A percentile compares a stretch with the other conserved stretches of the same genome.
phyloP scores from a whole-genome alignment of 1,140 invertebrate genomes.

The Choristoneura fumiferana region DNA sequence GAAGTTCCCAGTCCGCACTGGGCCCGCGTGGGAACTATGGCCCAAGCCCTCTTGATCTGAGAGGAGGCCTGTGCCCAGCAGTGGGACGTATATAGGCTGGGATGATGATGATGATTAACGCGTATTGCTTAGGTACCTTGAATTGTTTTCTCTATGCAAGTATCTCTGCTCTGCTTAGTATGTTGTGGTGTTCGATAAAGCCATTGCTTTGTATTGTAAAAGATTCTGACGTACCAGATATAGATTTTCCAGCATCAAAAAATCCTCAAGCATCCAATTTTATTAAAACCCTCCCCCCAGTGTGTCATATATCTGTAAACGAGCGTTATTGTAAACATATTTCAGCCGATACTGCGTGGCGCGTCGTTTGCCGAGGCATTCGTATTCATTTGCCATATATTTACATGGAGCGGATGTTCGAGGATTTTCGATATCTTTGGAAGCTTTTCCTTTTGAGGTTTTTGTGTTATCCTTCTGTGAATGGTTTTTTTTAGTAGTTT shows the following conservation, averaged over 20 bases:
- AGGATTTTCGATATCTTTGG: constrained; percentile 31
- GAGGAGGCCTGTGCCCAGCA: too few species aligned
- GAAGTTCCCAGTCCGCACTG: too few species aligned
- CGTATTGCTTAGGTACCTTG: too few species aligned
- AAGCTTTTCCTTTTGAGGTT: constrained; percentile 17
- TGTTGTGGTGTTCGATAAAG: too few species aligned
- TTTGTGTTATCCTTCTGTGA: constrained; percentile 40
- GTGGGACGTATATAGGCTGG: too few species aligned
- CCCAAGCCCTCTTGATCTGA: too few species aligned
- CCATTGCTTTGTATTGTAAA: too few species aligned
- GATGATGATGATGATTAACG: too few species aligned
- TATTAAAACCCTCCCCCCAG: constrained; percentile 45
- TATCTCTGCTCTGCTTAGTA: too few species aligned
- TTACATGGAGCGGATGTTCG: constrained; percentile 27
- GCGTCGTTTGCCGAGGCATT: constrained; percentile 45
- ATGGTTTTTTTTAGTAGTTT: constrained; percentile 19
- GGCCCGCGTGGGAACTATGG: too few species aligned
- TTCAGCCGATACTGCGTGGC: constrained; percentile 45
- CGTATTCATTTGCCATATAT: constrained; percentile 60
- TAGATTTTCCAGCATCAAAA: neutral
- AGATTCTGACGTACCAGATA: too few species aligned
- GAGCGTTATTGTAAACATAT: constrained; percentile 64
- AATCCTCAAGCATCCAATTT: constrained; percentile 20
- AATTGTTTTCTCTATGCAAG: too few species aligned
- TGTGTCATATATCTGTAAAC: constrained; percentile 41